Evolutionary conservation across 2,113 vertebrate genomes (phyloP).

Genomic region (Ictidomys tridecemlineatus): DNA sequence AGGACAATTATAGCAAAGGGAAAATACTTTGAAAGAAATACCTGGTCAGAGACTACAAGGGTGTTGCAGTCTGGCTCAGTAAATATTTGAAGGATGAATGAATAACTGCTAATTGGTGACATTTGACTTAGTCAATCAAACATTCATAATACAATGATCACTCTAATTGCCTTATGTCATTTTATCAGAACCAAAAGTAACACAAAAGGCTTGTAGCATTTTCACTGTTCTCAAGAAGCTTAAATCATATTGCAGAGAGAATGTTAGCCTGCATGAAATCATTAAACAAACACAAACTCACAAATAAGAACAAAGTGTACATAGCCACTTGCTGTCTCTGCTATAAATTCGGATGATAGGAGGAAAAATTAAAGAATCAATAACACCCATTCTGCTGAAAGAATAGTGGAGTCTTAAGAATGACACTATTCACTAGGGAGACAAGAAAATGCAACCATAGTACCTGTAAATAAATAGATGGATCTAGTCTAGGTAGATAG

Average conservation of each 20-base stretch:
- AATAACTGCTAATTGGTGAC: not conserved
- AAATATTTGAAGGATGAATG: not conserved
- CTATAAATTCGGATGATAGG: not conserved
- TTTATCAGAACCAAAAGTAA: not conserved
- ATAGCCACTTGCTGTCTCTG: not conserved
- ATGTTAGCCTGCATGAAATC: not conserved
- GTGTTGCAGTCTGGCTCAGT: not conserved
- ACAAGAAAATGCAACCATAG: not conserved
- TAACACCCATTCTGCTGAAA: not conserved
- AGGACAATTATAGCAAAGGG: not conserved
- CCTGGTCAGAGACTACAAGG: not conserved
- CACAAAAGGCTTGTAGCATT: not conserved
- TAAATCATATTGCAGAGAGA: not conserved
- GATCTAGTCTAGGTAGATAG: not conserved
- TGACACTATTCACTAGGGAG: not conserved
- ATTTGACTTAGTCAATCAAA: not conserved
- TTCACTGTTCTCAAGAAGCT: not conserved
- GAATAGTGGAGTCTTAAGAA: not conserved
- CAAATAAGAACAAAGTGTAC: not conserved
- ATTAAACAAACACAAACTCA: not conserved
- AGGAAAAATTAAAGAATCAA: not conserved
- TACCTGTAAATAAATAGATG: not conserved
- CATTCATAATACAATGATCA: not conserved
- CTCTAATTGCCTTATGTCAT: not conserved
- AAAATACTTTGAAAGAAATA: constrained; percentile 31